These are phyloP conservation scores for Chironomus tepperi DNA, from an alignment of 1,140 invertebrate genomes.

Conservation along the genomic window DNA sequence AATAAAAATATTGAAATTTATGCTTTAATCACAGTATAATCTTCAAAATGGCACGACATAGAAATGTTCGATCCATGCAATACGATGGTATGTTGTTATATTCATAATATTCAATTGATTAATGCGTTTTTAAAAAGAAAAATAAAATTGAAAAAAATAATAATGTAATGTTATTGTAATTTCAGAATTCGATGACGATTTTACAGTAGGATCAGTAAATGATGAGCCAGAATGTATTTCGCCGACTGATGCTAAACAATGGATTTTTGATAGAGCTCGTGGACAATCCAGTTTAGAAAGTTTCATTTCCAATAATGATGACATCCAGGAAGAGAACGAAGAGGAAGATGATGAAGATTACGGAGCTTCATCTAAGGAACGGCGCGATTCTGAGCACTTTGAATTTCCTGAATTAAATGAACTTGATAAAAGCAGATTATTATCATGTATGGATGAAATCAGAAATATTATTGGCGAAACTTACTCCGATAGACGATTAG, in stretches of 20 bases:
- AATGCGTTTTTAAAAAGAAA: slow-evolving; percentile 27
- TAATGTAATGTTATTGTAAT: slow-evolving; percentile 27
- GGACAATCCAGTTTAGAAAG: slow-evolving; percentile 60
- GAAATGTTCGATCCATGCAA: slow-evolving; percentile 64
- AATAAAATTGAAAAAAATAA: background rate
- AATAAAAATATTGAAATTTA: background rate
- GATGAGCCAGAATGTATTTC: slow-evolving; percentile 82
- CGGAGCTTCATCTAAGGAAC: slow-evolving; percentile 31
- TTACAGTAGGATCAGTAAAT: slow-evolving; percentile 87
- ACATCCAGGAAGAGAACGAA: slow-evolving; percentile 66
- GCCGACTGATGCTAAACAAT: slow-evolving; percentile 74
- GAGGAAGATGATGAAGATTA: slow-evolving; percentile 41
- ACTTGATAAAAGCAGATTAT: slow-evolving; percentile 59
- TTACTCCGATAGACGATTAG: slow-evolving; percentile 57
- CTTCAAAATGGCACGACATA: slow-evolving; percentile 61
- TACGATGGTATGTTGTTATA: slow-evolving; percentile 50
- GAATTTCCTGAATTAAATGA: slow-evolving; percentile 50
- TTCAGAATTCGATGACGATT: slow-evolving; percentile 81
- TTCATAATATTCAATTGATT: background rate
- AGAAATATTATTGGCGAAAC: slow-evolving; percentile 70
- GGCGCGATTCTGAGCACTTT: slow-evolving; percentile 38
- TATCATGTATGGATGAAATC: slow-evolving; percentile 76
- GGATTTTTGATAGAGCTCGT: slow-evolving; percentile 69
- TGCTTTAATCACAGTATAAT: background rate
- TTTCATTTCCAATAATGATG: slow-evolving; percentile 57